Conservation (phyloP, 2,113 vertebrate species). For the Microcebus ravelobensis region DNA sequence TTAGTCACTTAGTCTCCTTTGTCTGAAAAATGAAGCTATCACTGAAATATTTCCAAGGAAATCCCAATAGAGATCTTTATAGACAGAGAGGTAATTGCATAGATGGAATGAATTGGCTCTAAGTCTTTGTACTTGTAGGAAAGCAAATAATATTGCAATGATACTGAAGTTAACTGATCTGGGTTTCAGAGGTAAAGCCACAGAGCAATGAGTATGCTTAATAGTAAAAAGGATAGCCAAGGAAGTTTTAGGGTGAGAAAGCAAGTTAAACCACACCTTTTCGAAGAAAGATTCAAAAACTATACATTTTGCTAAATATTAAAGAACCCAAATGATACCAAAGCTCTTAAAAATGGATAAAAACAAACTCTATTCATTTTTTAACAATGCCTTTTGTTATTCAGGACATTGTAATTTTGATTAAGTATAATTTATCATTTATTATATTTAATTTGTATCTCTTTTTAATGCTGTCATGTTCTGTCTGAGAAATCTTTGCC, state of each 20-base stretch:
- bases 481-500: neutral
- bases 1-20: conserved; percentile 53
- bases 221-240: neutral
- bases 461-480: neutral
- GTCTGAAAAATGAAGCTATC: conserved; percentile 72
- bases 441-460: neutral
- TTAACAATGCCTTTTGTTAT: neutral
- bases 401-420: neutral
- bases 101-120: conserved; percentile 23
- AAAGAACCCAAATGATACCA: neutral
- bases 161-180: neutral
- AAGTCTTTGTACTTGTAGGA: neutral
- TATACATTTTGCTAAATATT: neutral
- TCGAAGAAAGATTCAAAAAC: neutral
- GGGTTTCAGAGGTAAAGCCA: neutral
- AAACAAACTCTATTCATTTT: neutral
- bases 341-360: neutral
- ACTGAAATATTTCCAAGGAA: conserved; percentile 67
- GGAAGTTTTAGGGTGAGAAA: neutral
- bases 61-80: conserved; percentile 61
- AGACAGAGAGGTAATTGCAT: conserved; percentile 65
- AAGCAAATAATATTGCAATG: conserved; percentile 13
- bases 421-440: neutral
- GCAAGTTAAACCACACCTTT: neutral
- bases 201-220: neutral